Evolutionary conservation across 2,797 vertebrate species (phyloP).

Genomic region (Tapera naevia): DNA sequence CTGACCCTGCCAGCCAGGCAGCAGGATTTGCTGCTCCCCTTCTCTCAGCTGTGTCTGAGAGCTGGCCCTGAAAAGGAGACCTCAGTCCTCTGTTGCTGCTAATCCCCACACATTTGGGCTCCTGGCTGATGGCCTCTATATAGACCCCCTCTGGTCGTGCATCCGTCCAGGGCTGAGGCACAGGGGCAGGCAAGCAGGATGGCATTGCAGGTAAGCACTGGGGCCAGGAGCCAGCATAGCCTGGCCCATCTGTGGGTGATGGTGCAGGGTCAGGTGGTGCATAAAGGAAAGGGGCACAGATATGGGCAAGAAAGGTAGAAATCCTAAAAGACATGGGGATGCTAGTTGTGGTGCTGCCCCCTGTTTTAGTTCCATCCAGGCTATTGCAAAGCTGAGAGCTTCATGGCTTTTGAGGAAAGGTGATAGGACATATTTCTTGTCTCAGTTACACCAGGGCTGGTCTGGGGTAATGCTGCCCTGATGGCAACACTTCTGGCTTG

Average conservation of each 20-base stretch:
- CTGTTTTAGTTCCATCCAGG: fast-evolving
- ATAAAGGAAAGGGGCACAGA: fast-evolving
- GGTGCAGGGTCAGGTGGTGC: fast-evolving
- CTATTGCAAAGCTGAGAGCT: not conserved
- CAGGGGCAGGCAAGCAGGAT: not conserved
- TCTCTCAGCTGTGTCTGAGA: fast-evolving
- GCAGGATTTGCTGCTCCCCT: not conserved
- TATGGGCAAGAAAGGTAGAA: not conserved
- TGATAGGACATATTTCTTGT: not conserved
- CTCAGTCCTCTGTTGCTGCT: not conserved
- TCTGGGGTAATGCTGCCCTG: not conserved
- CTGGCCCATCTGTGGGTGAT: fast-evolving
- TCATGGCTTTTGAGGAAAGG: fast-evolving
- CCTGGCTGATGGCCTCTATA: not conserved
- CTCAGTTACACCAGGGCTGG: not conserved
- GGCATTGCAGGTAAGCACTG: constrained; percentile 24
- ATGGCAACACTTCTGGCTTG: not conserved
- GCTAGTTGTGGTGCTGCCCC: fast-evolving
- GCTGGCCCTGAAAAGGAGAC: not conserved
- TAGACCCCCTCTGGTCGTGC: fast-evolving
- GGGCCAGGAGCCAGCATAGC: not conserved
- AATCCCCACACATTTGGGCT: not conserved
- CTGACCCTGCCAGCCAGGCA: not conserved
- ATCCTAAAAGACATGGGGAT: fast-evolving
- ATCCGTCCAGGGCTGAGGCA: fast-evolving